These are phyloP conservation scores for Porites divaricata DNA, from an alignment of 92 coral and sea anemone genomes.

Conservation along the genomic window DNA sequence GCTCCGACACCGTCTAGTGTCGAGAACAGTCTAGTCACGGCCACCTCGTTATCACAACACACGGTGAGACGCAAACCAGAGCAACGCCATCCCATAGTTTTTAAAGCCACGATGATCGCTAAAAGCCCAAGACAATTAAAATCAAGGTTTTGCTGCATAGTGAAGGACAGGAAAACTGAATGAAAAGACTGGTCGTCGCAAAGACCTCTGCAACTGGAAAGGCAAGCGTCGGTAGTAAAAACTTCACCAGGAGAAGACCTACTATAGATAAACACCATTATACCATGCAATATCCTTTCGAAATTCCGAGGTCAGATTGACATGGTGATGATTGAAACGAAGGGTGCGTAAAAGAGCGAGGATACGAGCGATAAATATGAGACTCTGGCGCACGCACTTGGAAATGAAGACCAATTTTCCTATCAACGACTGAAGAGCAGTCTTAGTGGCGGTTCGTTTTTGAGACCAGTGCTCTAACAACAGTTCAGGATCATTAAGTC, in stretches of 20 bases:
- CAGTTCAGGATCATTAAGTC: constrained; percentile 10
- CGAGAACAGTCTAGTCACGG: constrained; percentile 27
- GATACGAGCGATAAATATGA: constrained; percentile 39
- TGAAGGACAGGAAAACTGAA: too few species aligned
- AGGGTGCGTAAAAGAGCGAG: constrained; percentile 4
- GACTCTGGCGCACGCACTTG: constrained; percentile 58
- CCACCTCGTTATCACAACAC: constrained; percentile 20
- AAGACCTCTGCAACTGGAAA: too few species aligned
- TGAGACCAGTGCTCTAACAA: constrained; percentile 1
- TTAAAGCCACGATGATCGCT: too few species aligned
- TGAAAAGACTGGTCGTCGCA: too few species aligned
- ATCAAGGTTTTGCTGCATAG: too few species aligned
- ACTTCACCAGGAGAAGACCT: too few species aligned
- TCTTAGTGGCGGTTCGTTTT: constrained; percentile 3
- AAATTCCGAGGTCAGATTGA: neutral
- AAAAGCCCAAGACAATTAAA: too few species aligned
- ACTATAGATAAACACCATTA: too few species aligned
- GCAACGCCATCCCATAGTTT: neutral
- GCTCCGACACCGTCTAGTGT: constrained; percentile 26
- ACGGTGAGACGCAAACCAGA: constrained; percentile 23
- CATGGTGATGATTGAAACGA: constrained; percentile 19
- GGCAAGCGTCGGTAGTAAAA: too few species aligned
- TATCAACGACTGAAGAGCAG: constrained; percentile 33
- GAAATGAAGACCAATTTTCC: constrained; percentile 54
- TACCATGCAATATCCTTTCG: constrained; percentile 20